Conservation (phyloP, 1,140 invertebrate genomes). For the Megalopta genalis region DNA sequence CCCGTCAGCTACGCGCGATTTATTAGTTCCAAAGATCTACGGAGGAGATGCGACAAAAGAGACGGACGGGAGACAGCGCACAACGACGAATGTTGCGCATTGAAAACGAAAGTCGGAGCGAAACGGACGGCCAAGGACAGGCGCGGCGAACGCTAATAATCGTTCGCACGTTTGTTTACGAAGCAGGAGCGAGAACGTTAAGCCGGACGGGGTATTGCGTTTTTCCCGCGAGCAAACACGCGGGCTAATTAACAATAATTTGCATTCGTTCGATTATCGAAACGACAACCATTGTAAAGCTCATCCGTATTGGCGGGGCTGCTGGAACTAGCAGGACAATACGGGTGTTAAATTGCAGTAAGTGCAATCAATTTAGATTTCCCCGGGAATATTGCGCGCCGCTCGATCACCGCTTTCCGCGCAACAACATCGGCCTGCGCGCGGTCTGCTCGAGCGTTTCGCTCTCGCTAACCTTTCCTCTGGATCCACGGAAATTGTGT, state of each 20-base stretch:
- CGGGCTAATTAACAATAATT: constrained; percentile 38
- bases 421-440: not conserved
- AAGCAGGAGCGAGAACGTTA: not conserved
- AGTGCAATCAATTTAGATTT: constrained; percentile 37
- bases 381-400: constrained; percentile 20
- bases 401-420: constrained; percentile 14
- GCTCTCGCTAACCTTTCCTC: constrained; percentile 12
- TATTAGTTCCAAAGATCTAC: no score
- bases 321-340: not conserved
- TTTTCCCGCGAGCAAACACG: constrained; percentile 3
- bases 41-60: no score
- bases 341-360: constrained; percentile 23
- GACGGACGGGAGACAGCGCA: no score
- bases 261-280: constrained; percentile 6
- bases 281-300: constrained; percentile 12
- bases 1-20: no score
- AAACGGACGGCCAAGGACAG: not conserved
- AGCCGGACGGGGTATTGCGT: no score
- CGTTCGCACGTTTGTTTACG: not conserved
- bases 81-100: no score
- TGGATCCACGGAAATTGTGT: constrained; percentile 25
- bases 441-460: not conserved
- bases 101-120: no score
- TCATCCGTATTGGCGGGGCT: not conserved
- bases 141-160: not conserved